Base-by-base conservation (phyloP, 2,797 vertebrate genomes). In the Chelonia mydas region DNA sequence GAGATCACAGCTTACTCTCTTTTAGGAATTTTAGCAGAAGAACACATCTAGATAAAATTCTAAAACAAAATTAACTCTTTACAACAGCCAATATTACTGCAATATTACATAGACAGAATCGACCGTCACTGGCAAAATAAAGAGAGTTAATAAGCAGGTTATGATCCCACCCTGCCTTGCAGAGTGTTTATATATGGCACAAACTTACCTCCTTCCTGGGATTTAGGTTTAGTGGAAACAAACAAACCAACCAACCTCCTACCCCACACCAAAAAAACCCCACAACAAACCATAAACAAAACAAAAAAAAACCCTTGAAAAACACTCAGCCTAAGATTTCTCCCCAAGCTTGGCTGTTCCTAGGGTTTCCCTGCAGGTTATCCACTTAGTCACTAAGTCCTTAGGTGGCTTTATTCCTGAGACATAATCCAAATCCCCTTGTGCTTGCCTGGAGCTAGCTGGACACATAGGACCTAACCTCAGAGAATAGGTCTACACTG, bases 401-500 rank as follows among this genome's bases (percentile, higher is more conserved):
- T 55, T 61, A 37, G n/a, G 76, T 82, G 55, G 86, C 16, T 65
- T 51, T 91, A 33, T 65, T 91, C 81, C 84, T 74, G 72, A 90
- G 91, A 28, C 41, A 79, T 51, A 41, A 65, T 61, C 19, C 47
- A 83, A 89, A n/a, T 83, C 37, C 37, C 41, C 50, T 27, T 77
- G 25, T 77, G 15, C 27, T 8, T 84, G 55, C 11, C 33, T 51
- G 6, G 41, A 28, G 45, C 65, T 37, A 85, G 74, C 54, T 74
- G 50, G 0, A 55, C 6, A 51, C n/a, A 31, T 31, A 13, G 53
- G 54, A 80, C 16, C 81, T n/a, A 8, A n/a, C 13, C 31, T 61
- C 31, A 33, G 59, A 33, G 33, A 59, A 15, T 61, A 61, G 6
- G 31, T 61, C 59, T 61, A 15, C 59, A 33, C 13, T 61, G 31